These are phyloP conservation scores for Catharus fuscescens DNA, from an alignment of 2,113 vertebrate species.

Conservation along the genomic window DNA sequence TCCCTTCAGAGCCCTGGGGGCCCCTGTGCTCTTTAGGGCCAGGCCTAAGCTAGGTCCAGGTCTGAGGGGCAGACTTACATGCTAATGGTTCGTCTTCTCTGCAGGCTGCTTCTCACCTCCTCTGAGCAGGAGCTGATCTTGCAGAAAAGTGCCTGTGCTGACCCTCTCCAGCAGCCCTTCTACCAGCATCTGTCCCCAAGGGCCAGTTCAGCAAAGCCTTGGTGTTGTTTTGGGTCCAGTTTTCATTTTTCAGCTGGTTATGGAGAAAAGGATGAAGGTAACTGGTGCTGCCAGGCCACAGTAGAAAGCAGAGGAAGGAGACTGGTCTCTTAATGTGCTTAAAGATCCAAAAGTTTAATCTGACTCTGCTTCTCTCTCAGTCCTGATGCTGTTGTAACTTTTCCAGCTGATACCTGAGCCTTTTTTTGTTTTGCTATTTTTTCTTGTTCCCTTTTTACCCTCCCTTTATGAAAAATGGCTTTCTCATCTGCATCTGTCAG, in stretches of 20 bases:
- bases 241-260: neutral
- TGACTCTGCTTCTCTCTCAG: neutral
- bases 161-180: neutral
- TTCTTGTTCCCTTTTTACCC: neutral
- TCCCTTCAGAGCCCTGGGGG: neutral
- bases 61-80: neutral
- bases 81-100: neutral
- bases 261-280: neutral
- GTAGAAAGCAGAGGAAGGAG: neutral
- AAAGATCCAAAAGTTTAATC: neutral
- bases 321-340: neutral
- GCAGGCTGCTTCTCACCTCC: neutral
- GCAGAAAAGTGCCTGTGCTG: neutral
- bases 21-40: neutral
- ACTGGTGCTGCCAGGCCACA: neutral
- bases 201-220: neutral
- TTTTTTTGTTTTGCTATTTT: neutral
- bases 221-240: neutral
- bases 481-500: slow-evolving; percentile 75
- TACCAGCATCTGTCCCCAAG: neutral
- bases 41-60: neutral
- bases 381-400: neutral
- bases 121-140: neutral
- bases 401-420: slow-evolving; percentile 16
- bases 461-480: slow-evolving; percentile 72